These are phyloP conservation scores for Kradibia gibbosae DNA, from an alignment of 1,140 invertebrate species.

Conservation along the genomic window DNA sequence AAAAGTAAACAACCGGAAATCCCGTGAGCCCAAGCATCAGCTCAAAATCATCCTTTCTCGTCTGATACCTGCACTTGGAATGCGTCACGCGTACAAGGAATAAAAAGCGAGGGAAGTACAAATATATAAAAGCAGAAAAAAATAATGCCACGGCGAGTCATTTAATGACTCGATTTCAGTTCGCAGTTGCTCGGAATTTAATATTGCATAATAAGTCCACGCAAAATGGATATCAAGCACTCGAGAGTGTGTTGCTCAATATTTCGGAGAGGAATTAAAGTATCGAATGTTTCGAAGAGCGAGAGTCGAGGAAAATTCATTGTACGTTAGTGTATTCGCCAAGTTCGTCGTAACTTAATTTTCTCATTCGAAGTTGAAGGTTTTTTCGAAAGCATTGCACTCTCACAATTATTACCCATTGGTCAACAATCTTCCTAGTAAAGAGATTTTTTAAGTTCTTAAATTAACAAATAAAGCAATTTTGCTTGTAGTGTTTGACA, in stretches of 20 bases:
- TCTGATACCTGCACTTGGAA: neutral
- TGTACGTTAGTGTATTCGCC: neutral
- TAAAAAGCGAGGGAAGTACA: neutral
- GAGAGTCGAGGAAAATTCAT: neutral
- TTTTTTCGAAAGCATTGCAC: neutral
- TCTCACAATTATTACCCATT: too few species aligned
- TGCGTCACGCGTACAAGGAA: neutral
- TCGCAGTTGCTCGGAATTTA: neutral
- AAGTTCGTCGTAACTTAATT: neutral
- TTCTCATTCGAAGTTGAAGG: neutral
- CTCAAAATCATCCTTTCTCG: neutral
- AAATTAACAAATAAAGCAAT: neutral
- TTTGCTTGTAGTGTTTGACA: neutral
- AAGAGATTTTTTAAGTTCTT: neutral
- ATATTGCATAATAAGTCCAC: slow-evolving; percentile 23
- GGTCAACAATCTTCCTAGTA: neutral
- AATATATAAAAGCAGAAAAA: neutral
- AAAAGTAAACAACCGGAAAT: slow-evolving; percentile 6
- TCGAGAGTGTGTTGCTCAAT: slow-evolving; percentile 11
- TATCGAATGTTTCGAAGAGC: neutral
- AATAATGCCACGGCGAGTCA: neutral
- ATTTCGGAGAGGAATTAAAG: neutral
- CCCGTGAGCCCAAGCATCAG: neutral
- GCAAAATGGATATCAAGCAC: neutral
- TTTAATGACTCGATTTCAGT: neutral